Evolutionary conservation across 2,113 vertebrate species (phyloP), one percentile per base, ranked within the genome.

Genomic region (Tachycineta bicolor): DNA sequence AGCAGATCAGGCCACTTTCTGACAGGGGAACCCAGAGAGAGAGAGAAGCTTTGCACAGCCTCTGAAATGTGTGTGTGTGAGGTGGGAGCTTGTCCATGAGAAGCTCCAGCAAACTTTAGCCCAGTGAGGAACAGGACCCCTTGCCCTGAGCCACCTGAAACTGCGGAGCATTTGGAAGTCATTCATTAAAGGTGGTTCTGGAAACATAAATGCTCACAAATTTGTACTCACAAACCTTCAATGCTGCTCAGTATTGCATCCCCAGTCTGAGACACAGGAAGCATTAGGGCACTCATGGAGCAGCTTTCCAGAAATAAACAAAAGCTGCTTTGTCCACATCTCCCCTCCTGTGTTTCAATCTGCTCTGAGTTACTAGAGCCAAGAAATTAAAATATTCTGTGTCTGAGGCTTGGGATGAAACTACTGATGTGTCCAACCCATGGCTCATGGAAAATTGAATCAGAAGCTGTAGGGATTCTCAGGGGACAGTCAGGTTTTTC

Each of bases 271-370:
- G 81, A 59, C 25, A 24, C 9, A 14, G 52, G 87, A 89, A 87
- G 63, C 59, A 77, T 50, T 39, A 75, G 68, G 94, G 59, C 43
- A 83, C 22, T 77, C 44, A 31, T 9, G 52, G 52, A 96, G 82
- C 87, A 83, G 78, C 74, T 89, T 95, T 89, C 46, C 58, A 85
- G 84, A 95, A 94, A 89, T 67, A 95, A 97, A 92, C 56, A 96
- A 90, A 67, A 12, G 11, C 82, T 92, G 85, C 44, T 95, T 70
- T 94, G 92, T 95, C 93, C 93, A 68, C 41, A 83, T 88, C 55
- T 86, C 73, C 44, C 82, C 92, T 83, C 82, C 83, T 81, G 88
- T 94, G 85, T 74, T 90, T 92, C 94, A 94, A 90, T 95, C 94
- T 95, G 92, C 60, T 78, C 82, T 15, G 31, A 83, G 29, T 63